Evolutionary conservation across 2,113 vertebrate genomes (phyloP).

Genomic region (Zingel zingel): DNA sequence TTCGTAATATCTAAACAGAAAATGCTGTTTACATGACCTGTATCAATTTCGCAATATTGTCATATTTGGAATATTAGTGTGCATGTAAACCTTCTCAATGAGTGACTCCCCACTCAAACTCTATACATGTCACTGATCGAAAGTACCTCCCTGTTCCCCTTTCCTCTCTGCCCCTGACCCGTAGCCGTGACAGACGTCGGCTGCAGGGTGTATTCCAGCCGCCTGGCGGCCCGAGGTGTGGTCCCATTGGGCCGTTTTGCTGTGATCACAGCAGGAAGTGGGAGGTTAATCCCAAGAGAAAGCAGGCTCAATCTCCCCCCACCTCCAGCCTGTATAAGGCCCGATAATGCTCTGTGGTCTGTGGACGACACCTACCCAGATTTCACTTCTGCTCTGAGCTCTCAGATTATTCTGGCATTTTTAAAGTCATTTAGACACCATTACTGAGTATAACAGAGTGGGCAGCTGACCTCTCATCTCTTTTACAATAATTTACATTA

Average conservation of each 20-base stretch:
- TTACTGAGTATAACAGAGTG: slow-evolving; percentile 22
- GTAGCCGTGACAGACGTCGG: slow-evolving; percentile 25
- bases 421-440: slow-evolving; percentile 12
- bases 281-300: slow-evolving; percentile 82
- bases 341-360: slow-evolving; percentile 43
- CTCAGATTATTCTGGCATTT: slow-evolving; percentile 39
- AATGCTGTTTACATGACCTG: too few relatives aligned
- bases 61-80: too few relatives aligned
- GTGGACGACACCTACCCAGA: slow-evolving; percentile 50
- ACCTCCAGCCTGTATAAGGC: slow-evolving; percentile 69
- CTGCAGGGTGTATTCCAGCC: slow-evolving; percentile 58
- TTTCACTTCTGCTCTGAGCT: slow-evolving; percentile 47
- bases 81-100: too few relatives aligned
- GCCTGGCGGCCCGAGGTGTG: slow-evolving; percentile 53
- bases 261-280: slow-evolving; percentile 77
- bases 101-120: not conserved
- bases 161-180: slow-evolving; percentile 36
- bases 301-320: slow-evolving; percentile 70
- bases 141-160: not conserved
- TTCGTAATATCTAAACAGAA: too few relatives aligned
- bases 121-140: not conserved
- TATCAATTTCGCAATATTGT: too few relatives aligned
- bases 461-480: slow-evolving; percentile 18
- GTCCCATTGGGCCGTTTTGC: slow-evolving; percentile 74
- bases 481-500: slow-evolving; percentile 25